These are phyloP conservation scores for Macrotus californicus DNA, from an alignment of 2,113 vertebrate genomes.

Conservation along the genomic window DNA sequence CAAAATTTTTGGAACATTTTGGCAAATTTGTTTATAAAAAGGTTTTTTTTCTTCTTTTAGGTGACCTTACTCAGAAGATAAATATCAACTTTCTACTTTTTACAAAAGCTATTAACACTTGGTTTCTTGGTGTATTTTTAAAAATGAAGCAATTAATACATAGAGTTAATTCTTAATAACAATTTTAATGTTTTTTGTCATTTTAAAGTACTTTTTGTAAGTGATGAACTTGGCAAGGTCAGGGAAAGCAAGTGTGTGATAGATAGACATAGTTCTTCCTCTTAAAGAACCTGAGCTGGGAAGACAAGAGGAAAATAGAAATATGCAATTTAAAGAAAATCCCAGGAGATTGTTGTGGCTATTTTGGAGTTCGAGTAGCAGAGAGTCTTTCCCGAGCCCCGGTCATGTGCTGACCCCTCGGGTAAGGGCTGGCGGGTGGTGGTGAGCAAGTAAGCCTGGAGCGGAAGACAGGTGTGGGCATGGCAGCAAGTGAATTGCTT, in stretches of 20 bases:
- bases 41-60: background rate
- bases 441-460: background rate
- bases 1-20: background rate
- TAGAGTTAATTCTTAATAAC: background rate
- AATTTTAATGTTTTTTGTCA: background rate
- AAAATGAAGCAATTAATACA: background rate
- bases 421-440: rapidly evolving
- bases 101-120: background rate
- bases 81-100: background rate
- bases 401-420: background rate
- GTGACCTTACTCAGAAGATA: background rate
- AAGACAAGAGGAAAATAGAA: background rate
- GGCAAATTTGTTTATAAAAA: background rate
- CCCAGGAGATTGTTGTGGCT: background rate
- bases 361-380: background rate
- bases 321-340: background rate
- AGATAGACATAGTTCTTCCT: background rate
- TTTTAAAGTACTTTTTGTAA: background rate
- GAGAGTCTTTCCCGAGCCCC: background rate
- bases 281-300: background rate
- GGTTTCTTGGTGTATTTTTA: background rate
- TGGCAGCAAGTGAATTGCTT: background rate
- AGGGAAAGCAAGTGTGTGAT: background rate
- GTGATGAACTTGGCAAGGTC: background rate
- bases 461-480: too few relatives aligned